These are phyloP conservation scores for Neomorphus geoffroyi DNA, from an alignment of 2,797 vertebrate species.

Conservation along the genomic window DNA sequence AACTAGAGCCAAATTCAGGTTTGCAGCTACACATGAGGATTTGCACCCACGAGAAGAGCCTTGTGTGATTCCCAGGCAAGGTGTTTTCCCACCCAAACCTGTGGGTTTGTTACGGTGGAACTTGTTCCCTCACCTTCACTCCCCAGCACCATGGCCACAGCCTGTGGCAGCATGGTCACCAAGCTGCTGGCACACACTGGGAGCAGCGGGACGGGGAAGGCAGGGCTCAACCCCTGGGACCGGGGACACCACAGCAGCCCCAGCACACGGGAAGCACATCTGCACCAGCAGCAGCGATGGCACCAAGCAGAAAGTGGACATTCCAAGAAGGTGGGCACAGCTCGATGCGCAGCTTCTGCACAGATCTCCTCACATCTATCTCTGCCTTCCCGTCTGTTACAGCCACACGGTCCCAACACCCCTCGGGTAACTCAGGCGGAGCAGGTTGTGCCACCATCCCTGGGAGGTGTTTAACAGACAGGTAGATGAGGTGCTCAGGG, in stretches of 20 bases:
- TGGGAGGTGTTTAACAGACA: too few relatives aligned
- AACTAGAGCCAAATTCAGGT: background rate
- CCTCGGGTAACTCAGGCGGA: too few relatives aligned
- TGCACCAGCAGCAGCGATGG: accelerated
- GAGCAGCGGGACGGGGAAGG: background rate
- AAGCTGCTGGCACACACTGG: accelerated
- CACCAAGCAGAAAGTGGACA: accelerated
- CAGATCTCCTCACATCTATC: background rate
- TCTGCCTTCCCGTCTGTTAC: background rate
- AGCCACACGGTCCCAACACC: too few relatives aligned
- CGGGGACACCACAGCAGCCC: background rate
- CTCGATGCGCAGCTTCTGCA: accelerated
- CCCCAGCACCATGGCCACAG: accelerated
- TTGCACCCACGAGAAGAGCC: background rate
- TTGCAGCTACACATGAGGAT: background rate
- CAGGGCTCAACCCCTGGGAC: background rate
- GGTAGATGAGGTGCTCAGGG: too few relatives aligned
- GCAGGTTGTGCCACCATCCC: background rate
- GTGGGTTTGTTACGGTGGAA: accelerated
- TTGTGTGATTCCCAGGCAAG: background rate
- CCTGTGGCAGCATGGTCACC: background rate
- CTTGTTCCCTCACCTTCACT: background rate
- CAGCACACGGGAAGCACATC: accelerated
- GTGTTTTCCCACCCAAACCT: background rate
- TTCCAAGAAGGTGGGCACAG: background rate